A percentile compares a stretch with the other conserved stretches of the same genome.
These are phyloP conservation scores for Collichthys lucidus DNA, from an alignment of 2,113 vertebrate species.

Conservation along the genomic window DNA sequence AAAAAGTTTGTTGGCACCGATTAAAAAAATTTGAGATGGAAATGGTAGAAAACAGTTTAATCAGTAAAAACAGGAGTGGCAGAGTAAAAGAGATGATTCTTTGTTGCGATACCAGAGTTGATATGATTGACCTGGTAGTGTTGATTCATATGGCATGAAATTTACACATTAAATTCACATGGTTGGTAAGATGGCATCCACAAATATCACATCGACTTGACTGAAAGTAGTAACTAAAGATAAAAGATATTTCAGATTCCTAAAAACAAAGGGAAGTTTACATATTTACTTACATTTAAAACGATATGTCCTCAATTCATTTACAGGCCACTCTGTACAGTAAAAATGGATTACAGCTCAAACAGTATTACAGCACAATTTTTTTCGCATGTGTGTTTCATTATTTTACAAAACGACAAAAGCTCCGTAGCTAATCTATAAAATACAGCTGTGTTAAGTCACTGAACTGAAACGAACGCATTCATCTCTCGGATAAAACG, in stretches of 20 bases:
- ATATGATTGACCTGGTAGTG: slow-evolving; percentile 58
- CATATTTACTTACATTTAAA: slow-evolving; percentile 69
- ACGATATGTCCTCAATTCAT: slow-evolving; percentile 66
- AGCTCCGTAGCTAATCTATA: slow-evolving; percentile 78
- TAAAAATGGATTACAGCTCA: slow-evolving; percentile 70
- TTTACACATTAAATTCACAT: slow-evolving; percentile 58
- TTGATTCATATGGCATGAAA: slow-evolving; percentile 56
- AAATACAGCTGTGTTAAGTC: slow-evolving; percentile 78
- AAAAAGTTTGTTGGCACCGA: background rate
- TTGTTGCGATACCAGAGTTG: slow-evolving; percentile 45
- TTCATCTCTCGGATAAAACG: slow-evolving; percentile 49
- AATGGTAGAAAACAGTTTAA: slow-evolving; percentile 77
- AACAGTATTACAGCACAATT: slow-evolving; percentile 67
- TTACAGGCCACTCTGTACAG: slow-evolving; percentile 79
- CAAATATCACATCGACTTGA: slow-evolving; percentile 46
- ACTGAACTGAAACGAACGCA: slow-evolving; percentile 51
- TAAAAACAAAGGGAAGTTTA: slow-evolving; percentile 42
- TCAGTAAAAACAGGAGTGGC: slow-evolving; percentile 68
- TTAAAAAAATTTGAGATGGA: slow-evolving; percentile 20
- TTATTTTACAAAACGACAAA: slow-evolving; percentile 76
- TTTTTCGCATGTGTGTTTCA: slow-evolving; percentile 51
- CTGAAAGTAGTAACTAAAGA: slow-evolving; percentile 36
- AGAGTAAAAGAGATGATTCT: slow-evolving; percentile 53
- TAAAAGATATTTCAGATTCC: slow-evolving; percentile 27
- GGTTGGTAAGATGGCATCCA: slow-evolving; percentile 59